Percentiles rank a stretch among this genome's conserved stretches.
These are phyloP conservation scores for Hetaerina americana DNA, from an alignment of 1,140 invertebrate genomes.

Conservation along the genomic window DNA sequence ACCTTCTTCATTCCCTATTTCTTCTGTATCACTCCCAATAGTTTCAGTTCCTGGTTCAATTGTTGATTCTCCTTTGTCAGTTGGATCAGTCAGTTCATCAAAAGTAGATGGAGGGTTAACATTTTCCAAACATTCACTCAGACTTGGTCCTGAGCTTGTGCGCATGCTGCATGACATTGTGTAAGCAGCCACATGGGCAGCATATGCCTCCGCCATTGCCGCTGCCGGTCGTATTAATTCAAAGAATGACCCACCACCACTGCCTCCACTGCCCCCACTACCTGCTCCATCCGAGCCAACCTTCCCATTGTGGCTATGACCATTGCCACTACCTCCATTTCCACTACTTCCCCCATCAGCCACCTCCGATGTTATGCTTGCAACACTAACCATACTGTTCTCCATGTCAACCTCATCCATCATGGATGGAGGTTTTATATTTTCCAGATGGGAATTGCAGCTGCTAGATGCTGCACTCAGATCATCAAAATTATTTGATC, in stretches of 20 bases:
- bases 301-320: not conserved
- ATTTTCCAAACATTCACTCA: constrained; percentile 44
- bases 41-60: constrained; percentile 42
- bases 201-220: constrained; percentile 23
- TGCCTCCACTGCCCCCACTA: constrained; percentile 12
- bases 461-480: constrained; percentile 35
- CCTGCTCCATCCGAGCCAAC: not conserved
- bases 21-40: constrained; percentile 38
- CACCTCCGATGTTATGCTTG: constrained; percentile 65
- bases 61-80: constrained; percentile 40
- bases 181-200: constrained; percentile 17
- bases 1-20: constrained; percentile 28
- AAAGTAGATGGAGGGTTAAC: constrained; percentile 47
- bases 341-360: constrained; percentile 33
- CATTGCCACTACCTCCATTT: not conserved
- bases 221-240: constrained; percentile 30
- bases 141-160: constrained; percentile 25
- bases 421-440: constrained; percentile 66
- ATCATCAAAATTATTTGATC: constrained; percentile 11
- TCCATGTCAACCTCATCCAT: constrained; percentile 67
- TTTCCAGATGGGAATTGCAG: constrained; percentile 51
- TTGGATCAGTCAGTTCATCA: constrained; percentile 40
- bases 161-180: constrained; percentile 12
- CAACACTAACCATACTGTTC: constrained; percentile 67
- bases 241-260: constrained; percentile 19